Conservation (phyloP, 2,888 invertebrate species). For the Polyommatus iphigenia region DNA sequence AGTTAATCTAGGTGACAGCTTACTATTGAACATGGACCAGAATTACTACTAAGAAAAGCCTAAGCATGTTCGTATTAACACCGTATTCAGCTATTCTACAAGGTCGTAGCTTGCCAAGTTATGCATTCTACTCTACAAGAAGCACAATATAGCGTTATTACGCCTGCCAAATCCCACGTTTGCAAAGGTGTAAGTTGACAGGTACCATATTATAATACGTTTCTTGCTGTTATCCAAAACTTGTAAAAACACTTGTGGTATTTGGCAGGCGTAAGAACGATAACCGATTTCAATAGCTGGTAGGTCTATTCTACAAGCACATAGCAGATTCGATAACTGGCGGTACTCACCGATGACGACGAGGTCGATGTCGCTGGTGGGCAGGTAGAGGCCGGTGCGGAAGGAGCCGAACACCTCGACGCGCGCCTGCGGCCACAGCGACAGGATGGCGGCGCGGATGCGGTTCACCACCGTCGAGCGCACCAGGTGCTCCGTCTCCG, state of each 20-base stretch:
- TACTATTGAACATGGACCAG: too few relatives aligned
- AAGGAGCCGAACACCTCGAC: constrained; percentile 99
- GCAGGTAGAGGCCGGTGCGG: constrained; percentile 97
- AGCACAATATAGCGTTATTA: not conserved
- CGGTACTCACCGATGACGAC: constrained; percentile 81
- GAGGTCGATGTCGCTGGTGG: constrained; percentile 91
- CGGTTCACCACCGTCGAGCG: constrained; percentile 93
- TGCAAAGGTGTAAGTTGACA: not conserved
- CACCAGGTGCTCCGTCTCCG: constrained; percentile 93
- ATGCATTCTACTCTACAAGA: not conserved
- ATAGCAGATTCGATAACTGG: too few relatives aligned
- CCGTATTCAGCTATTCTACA: too few relatives aligned
- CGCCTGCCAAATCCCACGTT: not conserved
- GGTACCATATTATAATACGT: not conserved
- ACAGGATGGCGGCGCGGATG: constrained; percentile 91
- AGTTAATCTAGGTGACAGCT: too few relatives aligned
- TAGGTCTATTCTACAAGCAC: too few relatives aligned
- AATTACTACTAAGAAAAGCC: too few relatives aligned
- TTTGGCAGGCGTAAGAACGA: too few relatives aligned
- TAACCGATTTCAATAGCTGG: too few relatives aligned
- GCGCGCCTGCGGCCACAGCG: constrained; percentile 95
- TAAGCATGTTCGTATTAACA: too few relatives aligned
- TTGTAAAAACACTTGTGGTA: too few relatives aligned
- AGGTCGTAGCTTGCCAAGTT: not conserved
- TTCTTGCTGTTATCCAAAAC: not conserved